Percentiles rank a stretch among this genome's conserved stretches.
phyloP scores from a whole-genome alignment of 2,797 vertebrate species.

The Argentina silus region DNA sequence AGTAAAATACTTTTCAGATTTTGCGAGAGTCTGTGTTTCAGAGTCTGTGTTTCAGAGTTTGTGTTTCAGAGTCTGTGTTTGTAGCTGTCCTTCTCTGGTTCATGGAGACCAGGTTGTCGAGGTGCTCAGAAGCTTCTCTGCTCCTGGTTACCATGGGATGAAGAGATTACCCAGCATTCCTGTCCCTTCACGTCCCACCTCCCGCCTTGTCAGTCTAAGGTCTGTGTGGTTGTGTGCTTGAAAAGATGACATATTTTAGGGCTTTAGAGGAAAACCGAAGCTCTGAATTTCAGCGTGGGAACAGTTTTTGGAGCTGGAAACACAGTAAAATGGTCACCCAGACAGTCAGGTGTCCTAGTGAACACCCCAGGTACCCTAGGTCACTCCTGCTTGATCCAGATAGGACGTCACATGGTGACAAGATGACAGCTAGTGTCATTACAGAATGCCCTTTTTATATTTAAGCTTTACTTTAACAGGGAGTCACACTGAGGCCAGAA shows the following conservation, averaged over 20 bases:
- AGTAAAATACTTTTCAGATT: too few species aligned
- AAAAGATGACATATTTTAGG: not conserved
- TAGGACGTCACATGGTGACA: too few species aligned
- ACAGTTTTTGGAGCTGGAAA: not conserved
- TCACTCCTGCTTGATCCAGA: too few species aligned
- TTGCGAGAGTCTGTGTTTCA: too few species aligned
- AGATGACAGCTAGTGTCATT: too few species aligned
- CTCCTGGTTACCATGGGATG: conserved; percentile 28
- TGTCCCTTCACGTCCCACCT: conserved; percentile 32
- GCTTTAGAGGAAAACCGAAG: not conserved
- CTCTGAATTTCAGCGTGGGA: not conserved
- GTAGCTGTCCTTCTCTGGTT: too few species aligned
- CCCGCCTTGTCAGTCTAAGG: conserved; percentile 27
- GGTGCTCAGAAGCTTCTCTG: conserved; percentile 5
- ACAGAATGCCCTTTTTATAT: too few species aligned
- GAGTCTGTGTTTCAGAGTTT: not conserved
- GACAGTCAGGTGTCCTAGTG: too few species aligned
- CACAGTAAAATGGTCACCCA: too few species aligned
- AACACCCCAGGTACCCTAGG: too few species aligned
- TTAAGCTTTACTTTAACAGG: too few species aligned
- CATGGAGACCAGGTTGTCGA: conserved; percentile 21
- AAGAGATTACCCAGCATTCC: conserved; percentile 31
- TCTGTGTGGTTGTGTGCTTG: conserved; percentile 31
- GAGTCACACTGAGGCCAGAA: too few species aligned
- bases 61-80: conserved; percentile 25